Base-by-base conservation (phyloP, 2,113 vertebrate species). In the Lipophrys pholis region DNA sequence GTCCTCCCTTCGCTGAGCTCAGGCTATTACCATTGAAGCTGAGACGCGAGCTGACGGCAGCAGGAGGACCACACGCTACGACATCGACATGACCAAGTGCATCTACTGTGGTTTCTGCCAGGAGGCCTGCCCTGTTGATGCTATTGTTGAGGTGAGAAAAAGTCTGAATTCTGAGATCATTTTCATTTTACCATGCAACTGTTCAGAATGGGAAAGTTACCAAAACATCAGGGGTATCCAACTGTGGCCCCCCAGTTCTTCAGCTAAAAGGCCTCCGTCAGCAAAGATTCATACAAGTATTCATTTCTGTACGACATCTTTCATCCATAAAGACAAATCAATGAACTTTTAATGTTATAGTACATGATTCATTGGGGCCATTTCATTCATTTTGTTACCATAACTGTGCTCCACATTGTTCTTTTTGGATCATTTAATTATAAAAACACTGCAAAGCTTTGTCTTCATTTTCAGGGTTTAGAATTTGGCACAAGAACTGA, bases 31-130 rank as follows among this genome's bases (percentile, higher is more conserved):
- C 70, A 98, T 98, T 0, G 97, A 98, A 87, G 97, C 97, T 0
- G 96, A 98, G 87, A 93, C 96, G 0, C 93, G 96, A 0, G 92
- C 93, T 0, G 97, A 98, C 0, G 96, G 96, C 72, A 98, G 97
- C 92, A 95, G 96, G 74, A 92, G 96, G 46, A 97, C 97, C 6
- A 98, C 96, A 0, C 95, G 96, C 74, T 97, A 98, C 0, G 97
- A 98, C 90, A 98, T 98, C 0, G 97, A 98, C 88, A 97, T 98
- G 97, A 97, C 97, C 85, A 98, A 98, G 89, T 98, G 97, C 75
- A 98, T 98, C 86, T 98, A 97, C 86, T 98, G 97, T 0, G 97
- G 97, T 30, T 98, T 98, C 89, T 98, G 96, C 82, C 97, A 98
- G 91, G 97, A 98, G 88, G 97, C 97, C 3, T 98, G 97, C 43